phyloP scores from a whole-genome alignment of 2,113 vertebrate genomes.

The Antennarius striatus region DNA sequence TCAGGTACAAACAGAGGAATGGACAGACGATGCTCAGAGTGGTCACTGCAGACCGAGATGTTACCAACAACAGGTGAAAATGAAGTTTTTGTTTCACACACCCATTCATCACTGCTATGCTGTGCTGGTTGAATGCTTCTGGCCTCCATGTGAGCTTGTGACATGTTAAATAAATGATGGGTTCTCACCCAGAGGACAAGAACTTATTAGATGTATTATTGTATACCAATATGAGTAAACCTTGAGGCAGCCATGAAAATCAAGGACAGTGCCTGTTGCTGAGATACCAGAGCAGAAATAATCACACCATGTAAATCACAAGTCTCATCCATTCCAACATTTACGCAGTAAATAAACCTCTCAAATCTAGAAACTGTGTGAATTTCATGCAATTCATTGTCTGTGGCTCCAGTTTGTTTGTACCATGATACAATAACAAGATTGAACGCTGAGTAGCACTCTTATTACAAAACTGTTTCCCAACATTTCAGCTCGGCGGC shows the following conservation, averaged over 20 bases:
- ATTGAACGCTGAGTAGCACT: constrained; percentile 30
- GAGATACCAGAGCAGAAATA: constrained; percentile 30
- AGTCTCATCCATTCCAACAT: constrained; percentile 27
- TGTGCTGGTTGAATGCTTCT: not conserved
- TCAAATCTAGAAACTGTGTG: constrained; percentile 16
- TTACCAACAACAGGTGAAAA: constrained; percentile 72
- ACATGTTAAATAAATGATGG: constrained; percentile 28
- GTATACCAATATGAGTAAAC: constrained; percentile 25
- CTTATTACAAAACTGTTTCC: constrained; percentile 8
- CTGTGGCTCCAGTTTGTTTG: not conserved
- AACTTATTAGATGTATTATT: constrained; percentile 37
- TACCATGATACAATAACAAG: not conserved
- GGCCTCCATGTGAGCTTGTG: constrained; percentile 10
- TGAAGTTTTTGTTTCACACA: not conserved
- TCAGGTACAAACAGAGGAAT: constrained; percentile 64
- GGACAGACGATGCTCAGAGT: constrained; percentile 70
- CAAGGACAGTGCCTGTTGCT: constrained; percentile 36
- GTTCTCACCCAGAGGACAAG: constrained; percentile 18
- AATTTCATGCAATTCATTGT: constrained; percentile 37
- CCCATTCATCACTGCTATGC: no score
- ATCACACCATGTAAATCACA: constrained; percentile 15
- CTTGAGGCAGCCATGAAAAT: constrained; percentile 25
- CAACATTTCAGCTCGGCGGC: constrained; percentile 56
- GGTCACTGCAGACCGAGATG: constrained; percentile 53
- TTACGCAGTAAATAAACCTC: constrained; percentile 42